Evolutionary conservation across 2,113 vertebrate genomes (phyloP).

Genomic region (Dendropsophus ebraccatus): DNA sequence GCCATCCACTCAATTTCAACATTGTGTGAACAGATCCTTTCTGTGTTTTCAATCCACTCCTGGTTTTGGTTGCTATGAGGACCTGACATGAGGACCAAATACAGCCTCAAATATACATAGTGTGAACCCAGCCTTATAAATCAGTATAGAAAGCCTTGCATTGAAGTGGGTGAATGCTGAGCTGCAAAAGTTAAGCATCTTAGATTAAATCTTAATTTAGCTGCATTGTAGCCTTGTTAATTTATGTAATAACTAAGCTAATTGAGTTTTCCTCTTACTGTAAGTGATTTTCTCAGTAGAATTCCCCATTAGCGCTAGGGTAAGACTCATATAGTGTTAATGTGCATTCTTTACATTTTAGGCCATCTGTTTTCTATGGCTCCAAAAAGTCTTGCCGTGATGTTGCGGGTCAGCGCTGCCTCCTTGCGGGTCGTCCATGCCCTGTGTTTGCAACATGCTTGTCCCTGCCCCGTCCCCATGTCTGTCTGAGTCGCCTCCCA

Average conservation of each 20-base stretch:
- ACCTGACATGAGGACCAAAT: no score
- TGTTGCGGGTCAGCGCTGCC: no score
- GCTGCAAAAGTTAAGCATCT: neutral
- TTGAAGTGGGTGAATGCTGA: conserved; percentile 46
- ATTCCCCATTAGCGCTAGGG: neutral
- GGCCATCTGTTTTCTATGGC: neutral
- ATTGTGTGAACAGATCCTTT: no score
- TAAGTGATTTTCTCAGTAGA: conserved; percentile 5
- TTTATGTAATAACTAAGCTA: conserved; percentile 27
- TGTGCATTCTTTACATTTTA: neutral
- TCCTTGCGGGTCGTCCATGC: no score
- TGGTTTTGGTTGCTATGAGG: no score
- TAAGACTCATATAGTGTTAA: neutral
- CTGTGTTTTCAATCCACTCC: no score
- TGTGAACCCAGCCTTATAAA: no score
- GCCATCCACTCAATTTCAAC: no score
- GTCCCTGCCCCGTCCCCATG: no score
- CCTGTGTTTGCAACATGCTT: no score
- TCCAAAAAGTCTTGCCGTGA: conserved; percentile 5
- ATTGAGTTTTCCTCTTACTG: neutral
- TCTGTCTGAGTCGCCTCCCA: no score
- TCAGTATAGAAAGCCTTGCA: neutral
- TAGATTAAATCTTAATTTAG: conserved; percentile 26
- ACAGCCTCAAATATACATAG: no score
- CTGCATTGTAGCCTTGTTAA: conserved; percentile 17